Conservation (phyloP, 2,113 vertebrate genomes). For the Notarius quadriscutis region DNA sequence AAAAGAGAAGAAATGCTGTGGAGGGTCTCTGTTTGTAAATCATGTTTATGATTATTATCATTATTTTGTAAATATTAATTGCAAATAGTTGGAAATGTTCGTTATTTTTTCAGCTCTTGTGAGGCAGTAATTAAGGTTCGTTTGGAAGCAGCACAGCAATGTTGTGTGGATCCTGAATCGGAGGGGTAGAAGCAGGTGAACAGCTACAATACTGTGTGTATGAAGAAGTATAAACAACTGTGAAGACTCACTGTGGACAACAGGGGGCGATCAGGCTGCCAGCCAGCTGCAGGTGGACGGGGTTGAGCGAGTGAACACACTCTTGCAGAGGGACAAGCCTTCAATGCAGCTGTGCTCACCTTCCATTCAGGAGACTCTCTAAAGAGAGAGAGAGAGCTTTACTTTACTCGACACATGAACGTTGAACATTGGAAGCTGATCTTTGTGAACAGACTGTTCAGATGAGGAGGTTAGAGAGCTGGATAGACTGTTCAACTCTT, state of each 20-base stretch:
- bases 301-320: slow-evolving; percentile 65
- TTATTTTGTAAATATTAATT: background rate
- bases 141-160: background rate
- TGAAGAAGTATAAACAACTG: background rate
- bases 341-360: slow-evolving; percentile 64
- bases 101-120: background rate
- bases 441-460: background rate
- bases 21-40: background rate
- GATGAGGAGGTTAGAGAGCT: background rate
- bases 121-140: background rate
- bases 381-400: background rate
- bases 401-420: background rate
- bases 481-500: background rate
- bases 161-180: background rate
- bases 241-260: slow-evolving; percentile 59
- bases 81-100: background rate
- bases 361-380: slow-evolving; percentile 65
- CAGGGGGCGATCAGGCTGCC: slow-evolving; percentile 60
- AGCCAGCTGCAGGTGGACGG: slow-evolving; percentile 52
- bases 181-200: background rate
- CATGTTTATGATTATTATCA: background rate
- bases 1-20: background rate
- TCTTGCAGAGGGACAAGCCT: slow-evolving; percentile 59
- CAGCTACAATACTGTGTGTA: background rate
- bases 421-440: background rate